Base-by-base conservation (phyloP, 2,888 invertebrate genomes). In the Habroteleia sp. region DNA sequence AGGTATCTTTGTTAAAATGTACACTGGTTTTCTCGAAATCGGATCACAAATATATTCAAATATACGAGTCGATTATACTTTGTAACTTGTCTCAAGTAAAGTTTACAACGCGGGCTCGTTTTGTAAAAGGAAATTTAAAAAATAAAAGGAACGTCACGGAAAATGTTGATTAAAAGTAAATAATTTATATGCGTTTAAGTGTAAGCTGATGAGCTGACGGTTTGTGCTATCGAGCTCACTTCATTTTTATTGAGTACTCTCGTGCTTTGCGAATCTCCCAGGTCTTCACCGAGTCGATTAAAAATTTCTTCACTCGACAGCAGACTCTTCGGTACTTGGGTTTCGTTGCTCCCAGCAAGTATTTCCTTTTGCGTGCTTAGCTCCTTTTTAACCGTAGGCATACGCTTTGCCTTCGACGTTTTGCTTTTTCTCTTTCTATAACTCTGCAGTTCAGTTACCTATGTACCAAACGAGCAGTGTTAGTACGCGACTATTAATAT, bases 321-420 rank as follows among this genome's bases (percentile, higher is more conserved):
- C 7, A 76, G 58, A 14, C 66, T 79, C 60, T 80, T 78, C 42
- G 78, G 74, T 52, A 77, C 74, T 69, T 78, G 79, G 6, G 83
- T 84, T 37, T 83, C 83, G 54, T 85, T 85, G 48, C 76, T 75
- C 0, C 56, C 79, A n/a, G 79, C 54, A 10, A 82, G 76, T 31
- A 87, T 85, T 66, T 86, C 86, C 63, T 82, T 85, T 56, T 87
- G 87, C 31, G 85, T 82, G 37, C 84, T 85, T 60, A 87, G 79
- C 60, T 87, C 86, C 62, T 87, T 87, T 77, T 87, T 87, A 35
- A 87, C 87, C 10, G 80, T 79, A 1, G 80, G 79, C 11, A 60
- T 42, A 17, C 73, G 76, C 58, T 77, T 74, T 6, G 48, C 74
- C 27, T 79, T 78, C 48, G 48, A 50, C 25, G 17, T 46, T 46